Evolutionary conservation across 2,888 invertebrate species (phyloP), one percentile per base, ranked within the genome.

Genomic region (Dynastes hyllus): DNA sequence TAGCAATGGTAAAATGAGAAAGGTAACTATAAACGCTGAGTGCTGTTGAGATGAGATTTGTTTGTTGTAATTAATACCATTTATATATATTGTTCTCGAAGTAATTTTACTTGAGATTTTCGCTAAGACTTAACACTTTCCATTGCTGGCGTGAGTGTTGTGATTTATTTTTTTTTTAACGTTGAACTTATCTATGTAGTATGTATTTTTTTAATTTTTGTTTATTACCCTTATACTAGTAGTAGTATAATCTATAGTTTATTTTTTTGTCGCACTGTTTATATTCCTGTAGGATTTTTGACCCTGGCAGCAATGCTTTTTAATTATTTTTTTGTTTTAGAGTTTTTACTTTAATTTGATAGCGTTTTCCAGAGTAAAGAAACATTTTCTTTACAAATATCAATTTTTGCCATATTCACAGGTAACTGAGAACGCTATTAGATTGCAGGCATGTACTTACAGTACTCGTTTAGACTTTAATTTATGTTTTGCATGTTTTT

Each of bases 141-240:
- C 89, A 89, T 89, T 89, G 89, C 89, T 89, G 88, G 88, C 88
- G 88, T 89, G 89, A 88, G 87, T 89, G 89, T 89, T 89, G 83
- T 81, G 69, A 63, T 81, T 73, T 37, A 22, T 22, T 22, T 5
- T 55, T 78, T 78, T 67, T 78, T 78, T 79, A 66, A 67, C 55
- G n/a, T 13, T 50, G 45, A 61, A 45, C 45, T 55, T 55, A 16
- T 2, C 55, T 45, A 32, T 9, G 45, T 69, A 63, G 63, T 63
- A 40, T 29, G 29, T 63, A 9, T 61, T 76, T 76, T 61, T 63
- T 61, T 65, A 22, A 22, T 13, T 29, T 16, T 45, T 45, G 13
- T 22, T 16, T 69, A 40, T 69, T 50, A 13, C 6, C 22, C 51
- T 9, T 63, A 61, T 32, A 32, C 4, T 40, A 40, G 40, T 40